These are phyloP conservation scores for Galemys pyrenaicus DNA, from an alignment of 2,113 vertebrate genomes.

Conservation along the genomic window DNA sequence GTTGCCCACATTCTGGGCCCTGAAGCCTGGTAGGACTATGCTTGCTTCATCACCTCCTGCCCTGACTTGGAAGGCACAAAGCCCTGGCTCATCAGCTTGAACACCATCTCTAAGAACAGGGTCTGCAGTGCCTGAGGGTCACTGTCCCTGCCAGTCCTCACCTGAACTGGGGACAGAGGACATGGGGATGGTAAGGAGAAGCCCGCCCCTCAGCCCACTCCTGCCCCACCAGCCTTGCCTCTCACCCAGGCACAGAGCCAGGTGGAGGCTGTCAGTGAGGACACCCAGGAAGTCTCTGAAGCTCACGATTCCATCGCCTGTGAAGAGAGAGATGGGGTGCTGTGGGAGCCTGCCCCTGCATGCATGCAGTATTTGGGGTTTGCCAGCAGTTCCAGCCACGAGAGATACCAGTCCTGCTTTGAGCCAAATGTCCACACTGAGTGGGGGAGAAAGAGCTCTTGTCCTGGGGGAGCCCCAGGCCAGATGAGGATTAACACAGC, in stretches of 20 bases:
- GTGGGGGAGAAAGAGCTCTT: not conserved
- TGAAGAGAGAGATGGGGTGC: not conserved
- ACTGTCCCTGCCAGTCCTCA: not conserved
- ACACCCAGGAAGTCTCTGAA: slow-evolving; percentile 65
- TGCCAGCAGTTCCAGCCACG: not conserved
- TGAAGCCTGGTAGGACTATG: not conserved
- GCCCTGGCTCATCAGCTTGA: slow-evolving; percentile 55
- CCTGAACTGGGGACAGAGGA: slow-evolving; percentile 7
- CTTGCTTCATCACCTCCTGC: slow-evolving; percentile 58
- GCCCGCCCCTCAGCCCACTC: not conserved
- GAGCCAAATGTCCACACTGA: not conserved
- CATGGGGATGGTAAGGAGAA: not conserved
- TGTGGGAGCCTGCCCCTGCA: not conserved
- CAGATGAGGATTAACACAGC: not conserved
- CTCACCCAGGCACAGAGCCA: slow-evolving; percentile 58
- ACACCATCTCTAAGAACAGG: slow-evolving; percentile 60
- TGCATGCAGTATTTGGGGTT: not conserved
- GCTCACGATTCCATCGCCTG: slow-evolving; percentile 51
- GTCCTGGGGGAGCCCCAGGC: not conserved
- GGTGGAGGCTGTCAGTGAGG: slow-evolving; percentile 36
- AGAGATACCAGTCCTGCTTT: not conserved
- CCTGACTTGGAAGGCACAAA: not conserved
- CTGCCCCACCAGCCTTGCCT: not conserved
- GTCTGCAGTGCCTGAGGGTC: slow-evolving; percentile 54
- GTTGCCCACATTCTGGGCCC: not conserved